Percentiles rank a stretch among this genome's conserved stretches.
These are phyloP conservation scores for Nemapogon koenigi DNA, from an alignment of 2,888 invertebrate species.

Conservation along the genomic window DNA sequence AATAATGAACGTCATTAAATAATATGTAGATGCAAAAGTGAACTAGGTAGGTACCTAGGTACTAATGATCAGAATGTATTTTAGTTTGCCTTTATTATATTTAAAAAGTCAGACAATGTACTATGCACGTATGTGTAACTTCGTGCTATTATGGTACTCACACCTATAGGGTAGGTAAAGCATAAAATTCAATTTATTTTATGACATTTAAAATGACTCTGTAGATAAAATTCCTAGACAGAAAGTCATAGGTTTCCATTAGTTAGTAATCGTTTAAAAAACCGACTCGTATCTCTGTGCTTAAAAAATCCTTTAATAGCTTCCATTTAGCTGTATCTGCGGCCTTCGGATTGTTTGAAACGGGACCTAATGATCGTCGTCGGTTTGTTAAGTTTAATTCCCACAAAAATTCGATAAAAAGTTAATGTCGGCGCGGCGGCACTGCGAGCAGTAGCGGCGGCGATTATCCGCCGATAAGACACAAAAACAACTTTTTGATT, in stretches of 20 bases:
- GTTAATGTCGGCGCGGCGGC: conserved; percentile 32
- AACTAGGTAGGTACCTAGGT: no score
- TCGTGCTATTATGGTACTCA: no score
- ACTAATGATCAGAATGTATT: no score
- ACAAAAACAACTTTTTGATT: conserved; percentile 62
- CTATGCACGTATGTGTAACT: no score
- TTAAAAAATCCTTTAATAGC: conserved; percentile 38
- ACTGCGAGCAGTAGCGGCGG: conserved; percentile 45
- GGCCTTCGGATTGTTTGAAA: conserved; percentile 21
- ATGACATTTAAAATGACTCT: neutral
- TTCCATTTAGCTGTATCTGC: conserved; percentile 3
- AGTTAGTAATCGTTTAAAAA: conserved; percentile 16
- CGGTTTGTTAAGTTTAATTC: conserved; percentile 39
- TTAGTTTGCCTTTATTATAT: no score
- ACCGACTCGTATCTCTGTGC: conserved; percentile 26
- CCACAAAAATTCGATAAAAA: conserved; percentile 41
- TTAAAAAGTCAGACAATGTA: no score
- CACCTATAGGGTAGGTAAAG: no score
- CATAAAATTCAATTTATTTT: neutral
- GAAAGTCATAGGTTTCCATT: conserved; percentile 13
- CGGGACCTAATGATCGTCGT: conserved; percentile 27
- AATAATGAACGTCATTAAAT: no score
- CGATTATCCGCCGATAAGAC: conserved; percentile 58
- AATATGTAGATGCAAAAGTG: no score
- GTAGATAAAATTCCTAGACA: conserved; percentile 4